Percentiles rank a stretch among this genome's conserved stretches.
Conservation (phyloP, 2,888 invertebrate genomes). For the Tachina fera region DNA sequence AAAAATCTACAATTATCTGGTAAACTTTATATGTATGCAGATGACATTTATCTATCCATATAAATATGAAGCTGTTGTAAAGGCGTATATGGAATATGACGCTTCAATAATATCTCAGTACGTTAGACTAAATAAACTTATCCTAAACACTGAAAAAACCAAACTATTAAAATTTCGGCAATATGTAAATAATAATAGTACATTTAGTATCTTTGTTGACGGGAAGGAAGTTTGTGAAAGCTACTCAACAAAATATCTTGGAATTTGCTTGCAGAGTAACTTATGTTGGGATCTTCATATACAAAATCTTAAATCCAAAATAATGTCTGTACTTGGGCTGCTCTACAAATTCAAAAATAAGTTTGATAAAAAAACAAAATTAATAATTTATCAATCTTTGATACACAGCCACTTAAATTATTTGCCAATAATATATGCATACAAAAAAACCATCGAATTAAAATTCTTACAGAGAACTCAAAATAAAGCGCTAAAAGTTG, state of each 20-base stretch:
- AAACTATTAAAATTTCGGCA: neutral
- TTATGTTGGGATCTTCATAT: neutral
- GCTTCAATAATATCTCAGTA: neutral
- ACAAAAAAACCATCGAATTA: neutral
- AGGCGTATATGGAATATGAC: neutral
- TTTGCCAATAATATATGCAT: neutral
- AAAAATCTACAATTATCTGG: neutral
- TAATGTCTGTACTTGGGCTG: neutral
- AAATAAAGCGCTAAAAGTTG: neutral
- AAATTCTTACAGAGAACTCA: neutral
- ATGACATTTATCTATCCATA: neutral
- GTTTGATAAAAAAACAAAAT: neutral
- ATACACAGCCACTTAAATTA: slow-evolving; percentile 1
- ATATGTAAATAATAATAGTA: neutral
- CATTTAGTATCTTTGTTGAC: neutral
- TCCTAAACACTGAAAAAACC: neutral
- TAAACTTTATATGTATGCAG: neutral
- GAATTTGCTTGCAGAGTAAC: neutral
- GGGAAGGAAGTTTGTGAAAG: neutral
- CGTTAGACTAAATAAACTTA: neutral
- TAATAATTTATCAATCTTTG: neutral
- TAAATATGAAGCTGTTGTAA: neutral
- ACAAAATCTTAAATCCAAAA: neutral
- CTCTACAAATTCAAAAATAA: neutral
- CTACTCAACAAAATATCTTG: slow-evolving; percentile 3